Conservation (phyloP, 2,888 invertebrate species). For the Synergus umbraculus region DNA sequence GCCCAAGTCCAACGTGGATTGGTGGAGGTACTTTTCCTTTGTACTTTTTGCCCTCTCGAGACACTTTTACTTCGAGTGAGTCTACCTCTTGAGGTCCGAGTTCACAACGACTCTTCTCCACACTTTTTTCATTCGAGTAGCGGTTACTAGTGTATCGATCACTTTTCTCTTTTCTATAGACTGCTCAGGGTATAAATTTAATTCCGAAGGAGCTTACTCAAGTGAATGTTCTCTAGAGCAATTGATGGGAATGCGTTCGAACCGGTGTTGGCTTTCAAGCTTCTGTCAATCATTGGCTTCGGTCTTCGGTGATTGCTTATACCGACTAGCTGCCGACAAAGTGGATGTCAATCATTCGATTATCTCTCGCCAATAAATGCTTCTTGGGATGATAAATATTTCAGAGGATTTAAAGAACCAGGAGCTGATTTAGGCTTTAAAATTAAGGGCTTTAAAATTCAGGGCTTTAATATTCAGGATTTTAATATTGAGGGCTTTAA, state of each 20-base stretch:
- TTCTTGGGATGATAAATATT: not conserved
- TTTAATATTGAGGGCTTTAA: too few species aligned
- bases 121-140: conserved; percentile 46
- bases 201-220: conserved; percentile 63
- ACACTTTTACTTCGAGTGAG: conserved; percentile 44
- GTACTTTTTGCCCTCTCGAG: conserved; percentile 42
- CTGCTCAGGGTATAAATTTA: conserved; percentile 35
- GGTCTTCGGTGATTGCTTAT: conserved; percentile 7
- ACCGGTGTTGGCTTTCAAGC: conserved; percentile 41
- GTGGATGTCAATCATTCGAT: not conserved
- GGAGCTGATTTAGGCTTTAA: not conserved
- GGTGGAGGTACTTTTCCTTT: conserved; percentile 78
- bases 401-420: not conserved
- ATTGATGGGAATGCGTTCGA: conserved; percentile 7
- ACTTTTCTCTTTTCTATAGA: conserved; percentile 20
- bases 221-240: not conserved
- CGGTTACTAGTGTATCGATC: conserved; percentile 52
- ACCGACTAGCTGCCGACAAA: not conserved
- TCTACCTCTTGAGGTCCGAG: conserved; percentile 45
- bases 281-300: conserved; percentile 25
- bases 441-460: not conserved
- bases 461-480: too few species aligned
- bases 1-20: conserved; percentile 83
- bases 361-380: not conserved
- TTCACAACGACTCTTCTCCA: conserved; percentile 44